Base-by-base conservation (phyloP, 2,888 invertebrate species). In the Conus canariensis region DNA sequence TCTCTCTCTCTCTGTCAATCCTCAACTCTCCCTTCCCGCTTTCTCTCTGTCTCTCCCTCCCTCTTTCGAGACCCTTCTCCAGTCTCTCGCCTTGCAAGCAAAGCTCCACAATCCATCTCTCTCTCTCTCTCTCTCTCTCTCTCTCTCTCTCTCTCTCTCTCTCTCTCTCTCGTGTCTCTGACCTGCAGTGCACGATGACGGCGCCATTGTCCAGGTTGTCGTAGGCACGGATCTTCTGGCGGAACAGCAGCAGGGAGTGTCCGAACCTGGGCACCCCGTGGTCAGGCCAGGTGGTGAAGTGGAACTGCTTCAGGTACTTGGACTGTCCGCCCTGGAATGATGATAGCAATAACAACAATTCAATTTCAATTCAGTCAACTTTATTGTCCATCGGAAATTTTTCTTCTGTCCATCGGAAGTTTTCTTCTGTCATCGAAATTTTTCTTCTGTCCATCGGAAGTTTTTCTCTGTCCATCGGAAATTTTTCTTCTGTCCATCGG, bases 241-340 rank as follows among this genome's bases (percentile, higher is more conserved):
- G 90, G 90, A 96, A 94, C 60, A 95, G 92, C 58, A 96, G 93
- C 90, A 96, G 92, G 5, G 96, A 96, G 89, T 95, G 94, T n/a
- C 95, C 95, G 85, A 94, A 95, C 85, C 93, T 93, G 1, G 95
- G 95, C 25, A 95, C 95, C 10, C 96, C 96, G 90, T 96, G 96
- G 91, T 96, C 96, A 25, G 96, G 96, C 96, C 96, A 96, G 16
- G 95, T 95, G 14, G 96, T 96, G 93, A 95, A 96, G 92, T 96
- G 96, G 90, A 96, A 96, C 92, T 96, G 96, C 92, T 95, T 95
- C 25, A 96, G 92, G 86, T 92, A 92, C 87, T 94, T 93, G n/a
- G 93, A 93, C 86, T 94, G 93, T 10, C 93, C 94, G 87, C 92
- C 94, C 95, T 95, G 91, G 19, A 90, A 91, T 67, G 86, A 67